phyloP scores from a whole-genome alignment of 2,888 invertebrate genomes.

The Theretra japonica region DNA sequence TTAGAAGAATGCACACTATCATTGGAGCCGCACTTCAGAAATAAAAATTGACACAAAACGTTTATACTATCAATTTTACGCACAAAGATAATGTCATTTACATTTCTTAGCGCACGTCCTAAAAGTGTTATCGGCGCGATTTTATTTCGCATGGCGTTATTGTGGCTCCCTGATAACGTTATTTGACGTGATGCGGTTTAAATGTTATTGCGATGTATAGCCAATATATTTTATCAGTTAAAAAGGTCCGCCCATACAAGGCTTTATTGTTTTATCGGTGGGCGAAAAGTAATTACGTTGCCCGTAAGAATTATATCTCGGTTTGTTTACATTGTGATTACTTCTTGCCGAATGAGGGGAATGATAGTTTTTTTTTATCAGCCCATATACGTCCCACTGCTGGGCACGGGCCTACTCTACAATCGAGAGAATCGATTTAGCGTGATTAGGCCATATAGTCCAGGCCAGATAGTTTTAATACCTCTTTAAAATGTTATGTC shows the following conservation, averaged over 20 bases:
- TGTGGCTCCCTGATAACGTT: slow-evolving; percentile 1
- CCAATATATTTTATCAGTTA: slow-evolving; percentile 17
- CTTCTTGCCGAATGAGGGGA: neutral
- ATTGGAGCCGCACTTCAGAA: too few relatives aligned
- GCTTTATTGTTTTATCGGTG: slow-evolving; percentile 4
- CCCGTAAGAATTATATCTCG: neutral
- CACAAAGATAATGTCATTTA: neutral
- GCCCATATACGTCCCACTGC: too few relatives aligned
- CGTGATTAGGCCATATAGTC: too few relatives aligned
- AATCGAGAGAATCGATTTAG: too few relatives aligned
- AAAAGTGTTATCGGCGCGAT: slow-evolving; percentile 20
- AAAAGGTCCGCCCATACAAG: neutral
- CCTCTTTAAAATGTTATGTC: neutral
- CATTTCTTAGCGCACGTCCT: slow-evolving; percentile 11
- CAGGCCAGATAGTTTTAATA: too few relatives aligned
- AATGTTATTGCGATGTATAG: slow-evolving; percentile 3
- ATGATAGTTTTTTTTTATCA: too few relatives aligned
- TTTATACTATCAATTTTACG: neutral
- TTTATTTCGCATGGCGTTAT: slow-evolving; percentile 8
- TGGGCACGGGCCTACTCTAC: too few relatives aligned
- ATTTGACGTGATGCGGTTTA: slow-evolving; percentile 19
- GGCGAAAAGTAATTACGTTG: neutral
- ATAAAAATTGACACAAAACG: neutral
- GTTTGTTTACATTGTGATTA: neutral
- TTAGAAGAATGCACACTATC: too few relatives aligned